A percentile compares a stretch with the other conserved stretches of the same genome.
Conservation (phyloP, 2,888 invertebrate species). For the Stenurella melanura region DNA sequence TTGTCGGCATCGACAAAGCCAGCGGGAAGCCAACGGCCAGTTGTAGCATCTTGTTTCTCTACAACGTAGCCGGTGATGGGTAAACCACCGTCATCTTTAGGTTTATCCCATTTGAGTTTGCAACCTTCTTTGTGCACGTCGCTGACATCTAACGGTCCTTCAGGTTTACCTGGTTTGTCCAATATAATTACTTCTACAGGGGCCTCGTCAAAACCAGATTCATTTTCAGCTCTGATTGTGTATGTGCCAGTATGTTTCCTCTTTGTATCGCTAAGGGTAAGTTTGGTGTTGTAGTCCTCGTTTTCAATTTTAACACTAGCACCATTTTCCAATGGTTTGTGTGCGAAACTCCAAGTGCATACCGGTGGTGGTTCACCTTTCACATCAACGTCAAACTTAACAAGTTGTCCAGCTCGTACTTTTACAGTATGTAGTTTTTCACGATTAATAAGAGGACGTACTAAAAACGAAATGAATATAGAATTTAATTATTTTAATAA, state of each 20-base stretch:
- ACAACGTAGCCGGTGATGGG: slow-evolving; percentile 93
- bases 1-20: slow-evolving; percentile 88
- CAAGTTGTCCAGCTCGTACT: slow-evolving; percentile 91
- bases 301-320: slow-evolving; percentile 87
- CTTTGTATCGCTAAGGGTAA: slow-evolving; percentile 86
- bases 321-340: slow-evolving; percentile 81
- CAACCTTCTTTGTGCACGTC: slow-evolving; percentile 96
- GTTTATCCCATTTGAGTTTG: slow-evolving; percentile 94
- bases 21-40: slow-evolving; percentile 92
- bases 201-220: slow-evolving; percentile 94
- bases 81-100: slow-evolving; percentile 96
- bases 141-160: slow-evolving; percentile 92
- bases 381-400: slow-evolving; percentile 95
- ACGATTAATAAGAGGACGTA: slow-evolving; percentile 96
- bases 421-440: slow-evolving; percentile 92
- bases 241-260: slow-evolving; percentile 94
- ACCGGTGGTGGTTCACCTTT: slow-evolving; percentile 98
- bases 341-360: slow-evolving; percentile 86
- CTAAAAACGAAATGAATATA: slow-evolving; percentile 74
- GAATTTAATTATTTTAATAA: not conserved
- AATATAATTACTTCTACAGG: slow-evolving; percentile 91
- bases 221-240: slow-evolving; percentile 93
- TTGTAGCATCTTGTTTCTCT: slow-evolving; percentile 94
- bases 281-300: slow-evolving; percentile 93
- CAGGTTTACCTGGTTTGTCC: slow-evolving; percentile 91